A percentile compares a stretch with the other conserved stretches of the same genome.
phyloP scores from a whole-genome alignment of 2,797 vertebrate species.

The Neomorphus geoffroyi region DNA sequence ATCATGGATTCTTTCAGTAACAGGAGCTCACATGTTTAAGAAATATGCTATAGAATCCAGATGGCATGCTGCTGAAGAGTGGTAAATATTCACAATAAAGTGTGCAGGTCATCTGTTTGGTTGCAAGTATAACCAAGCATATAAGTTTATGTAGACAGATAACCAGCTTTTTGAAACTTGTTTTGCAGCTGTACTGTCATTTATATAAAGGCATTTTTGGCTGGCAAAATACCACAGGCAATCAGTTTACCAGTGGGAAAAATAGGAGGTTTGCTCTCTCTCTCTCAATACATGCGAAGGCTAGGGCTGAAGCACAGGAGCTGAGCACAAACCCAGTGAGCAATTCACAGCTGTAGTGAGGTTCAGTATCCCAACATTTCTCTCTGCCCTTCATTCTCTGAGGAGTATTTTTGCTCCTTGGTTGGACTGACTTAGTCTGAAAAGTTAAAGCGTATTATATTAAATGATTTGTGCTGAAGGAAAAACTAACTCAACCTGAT shows the following conservation, averaged over 20 bases:
- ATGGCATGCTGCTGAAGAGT: constrained; percentile 1
- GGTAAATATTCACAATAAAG: constrained; percentile 12
- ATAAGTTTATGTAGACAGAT: not conserved
- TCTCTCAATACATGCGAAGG: not conserved
- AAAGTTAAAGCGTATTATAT: not conserved
- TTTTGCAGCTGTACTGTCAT: not conserved
- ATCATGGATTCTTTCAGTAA: constrained; percentile 25
- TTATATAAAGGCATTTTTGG: not conserved
- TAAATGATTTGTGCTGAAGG: constrained; percentile 56
- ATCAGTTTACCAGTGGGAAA: constrained; percentile 70
- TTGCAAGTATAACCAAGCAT: not conserved
- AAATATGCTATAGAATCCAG: constrained; percentile 9
- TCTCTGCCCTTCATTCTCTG: not conserved
- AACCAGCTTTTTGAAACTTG: not conserved
- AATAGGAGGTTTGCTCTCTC: not conserved
- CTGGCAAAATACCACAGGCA: not conserved
- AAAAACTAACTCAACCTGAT: constrained; percentile 67
- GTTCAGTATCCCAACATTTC: not conserved
- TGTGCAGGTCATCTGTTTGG: constrained; percentile 34
- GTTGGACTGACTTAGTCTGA: constrained; percentile 1
- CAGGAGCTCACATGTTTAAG: not conserved
- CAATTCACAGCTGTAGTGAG: not conserved
- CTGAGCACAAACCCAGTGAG: not conserved
- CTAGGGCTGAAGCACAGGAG: not conserved
- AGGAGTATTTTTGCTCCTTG: not conserved